Conservation (phyloP, 2,888 invertebrate species). For the Sisyra terminalis region DNA sequence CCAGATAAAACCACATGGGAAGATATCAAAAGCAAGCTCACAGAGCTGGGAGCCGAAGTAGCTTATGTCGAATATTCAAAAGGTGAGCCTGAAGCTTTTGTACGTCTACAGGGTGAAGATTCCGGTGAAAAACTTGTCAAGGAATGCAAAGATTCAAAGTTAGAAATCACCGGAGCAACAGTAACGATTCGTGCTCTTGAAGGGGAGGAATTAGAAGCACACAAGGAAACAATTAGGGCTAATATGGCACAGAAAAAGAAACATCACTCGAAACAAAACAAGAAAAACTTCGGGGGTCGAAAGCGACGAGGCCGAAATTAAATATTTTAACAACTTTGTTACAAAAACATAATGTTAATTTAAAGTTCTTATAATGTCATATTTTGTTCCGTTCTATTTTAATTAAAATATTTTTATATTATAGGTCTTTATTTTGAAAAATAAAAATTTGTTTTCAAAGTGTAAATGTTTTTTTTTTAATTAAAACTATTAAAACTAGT, state of each 20-base stretch:
- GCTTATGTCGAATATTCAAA: conserved; percentile 62
- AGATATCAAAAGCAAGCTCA: conserved; percentile 52
- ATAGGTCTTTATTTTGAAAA: too few species aligned
- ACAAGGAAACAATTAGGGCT: conserved; percentile 42
- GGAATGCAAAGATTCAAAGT: conserved; percentile 44
- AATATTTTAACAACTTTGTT: too few species aligned
- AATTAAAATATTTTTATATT: too few species aligned
- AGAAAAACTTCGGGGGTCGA: too few species aligned
- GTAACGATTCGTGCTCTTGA: conserved; percentile 39
- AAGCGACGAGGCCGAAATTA: too few species aligned
- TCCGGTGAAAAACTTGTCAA: conserved; percentile 44
- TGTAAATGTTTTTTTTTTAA: too few species aligned
- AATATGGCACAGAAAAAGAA: conserved; percentile 33
- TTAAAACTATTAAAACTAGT: too few species aligned
- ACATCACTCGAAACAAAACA: too few species aligned
- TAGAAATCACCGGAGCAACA: conserved; percentile 33
- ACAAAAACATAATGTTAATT: too few species aligned
- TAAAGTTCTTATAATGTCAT: too few species aligned
- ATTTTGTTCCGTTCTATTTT: too few species aligned
- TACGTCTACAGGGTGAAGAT: conserved; percentile 53
- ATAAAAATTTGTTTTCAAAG: too few species aligned
- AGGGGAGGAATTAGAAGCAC: conserved; percentile 55
- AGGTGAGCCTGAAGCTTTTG: conserved; percentile 55
- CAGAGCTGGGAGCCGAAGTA: conserved; percentile 38
- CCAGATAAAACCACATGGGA: conserved; percentile 44